These are phyloP conservation scores for Ochlodes sylvanus DNA, from an alignment of 2,888 invertebrate genomes.

Conservation along the genomic window DNA sequence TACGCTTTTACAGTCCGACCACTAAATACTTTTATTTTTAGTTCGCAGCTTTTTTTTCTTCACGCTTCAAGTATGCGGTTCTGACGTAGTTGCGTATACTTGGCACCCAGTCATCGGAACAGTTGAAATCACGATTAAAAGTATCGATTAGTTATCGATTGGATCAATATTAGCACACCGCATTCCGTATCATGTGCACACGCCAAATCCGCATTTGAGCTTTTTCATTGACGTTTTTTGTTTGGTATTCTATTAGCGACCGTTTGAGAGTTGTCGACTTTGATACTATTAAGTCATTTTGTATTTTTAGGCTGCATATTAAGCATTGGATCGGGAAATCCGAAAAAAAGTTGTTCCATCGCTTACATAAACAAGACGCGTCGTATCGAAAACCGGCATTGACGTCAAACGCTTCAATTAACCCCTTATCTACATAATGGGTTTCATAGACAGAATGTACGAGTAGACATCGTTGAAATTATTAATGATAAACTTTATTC, in stretches of 20 bases:
- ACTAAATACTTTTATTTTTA: constrained; percentile 51
- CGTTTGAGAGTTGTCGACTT: constrained; percentile 80
- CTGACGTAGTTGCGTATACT: constrained; percentile 24
- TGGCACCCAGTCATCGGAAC: constrained; percentile 46
- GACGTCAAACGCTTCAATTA: constrained; percentile 26
- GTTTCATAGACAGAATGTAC: background rate
- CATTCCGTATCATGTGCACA: constrained; percentile 70
- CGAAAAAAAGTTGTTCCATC: constrained; percentile 52
- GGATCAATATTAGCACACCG: constrained; percentile 70
- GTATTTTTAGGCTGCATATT: constrained; percentile 74
- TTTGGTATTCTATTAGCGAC: constrained; percentile 79
- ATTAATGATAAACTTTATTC: background rate
- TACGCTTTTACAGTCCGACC: constrained; percentile 71
- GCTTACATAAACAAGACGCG: constrained; percentile 52
- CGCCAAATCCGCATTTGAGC: constrained; percentile 77
- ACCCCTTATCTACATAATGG: constrained; percentile 1
- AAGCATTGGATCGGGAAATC: constrained; percentile 61
- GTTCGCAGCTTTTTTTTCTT: constrained; percentile 41
- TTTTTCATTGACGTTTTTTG: constrained; percentile 70
- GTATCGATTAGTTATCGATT: constrained; percentile 57
- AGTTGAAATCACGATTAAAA: constrained; percentile 48
- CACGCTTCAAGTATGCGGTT: constrained; percentile 18
- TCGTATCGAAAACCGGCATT: constrained; percentile 43
- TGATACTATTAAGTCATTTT: constrained; percentile 74
- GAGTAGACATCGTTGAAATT: background rate